Percentiles rank a stretch among this genome's conserved stretches.
Evolutionary conservation across 2,888 invertebrate genomes (phyloP).

Genomic region (Cryptus viduatorius): DNA sequence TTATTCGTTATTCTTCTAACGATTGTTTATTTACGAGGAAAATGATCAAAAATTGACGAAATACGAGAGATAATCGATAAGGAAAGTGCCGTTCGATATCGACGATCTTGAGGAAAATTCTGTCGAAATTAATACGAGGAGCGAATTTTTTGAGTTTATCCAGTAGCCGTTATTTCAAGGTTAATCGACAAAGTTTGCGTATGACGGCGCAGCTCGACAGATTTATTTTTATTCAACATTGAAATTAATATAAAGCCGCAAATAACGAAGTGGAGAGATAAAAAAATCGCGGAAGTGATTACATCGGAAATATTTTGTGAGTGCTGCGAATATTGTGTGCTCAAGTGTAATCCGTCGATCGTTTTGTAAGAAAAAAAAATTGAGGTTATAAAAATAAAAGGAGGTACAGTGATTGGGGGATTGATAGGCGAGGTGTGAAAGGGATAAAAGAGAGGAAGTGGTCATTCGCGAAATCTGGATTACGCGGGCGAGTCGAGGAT

Average conservation of each 20-base stretch:
- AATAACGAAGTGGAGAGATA: not conserved
- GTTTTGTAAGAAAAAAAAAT: slow-evolving; percentile 37
- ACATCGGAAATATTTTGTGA: slow-evolving; percentile 5
- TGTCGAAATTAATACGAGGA: not conserved
- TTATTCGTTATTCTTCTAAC: not conserved
- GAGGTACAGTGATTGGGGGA: slow-evolving; percentile 35
- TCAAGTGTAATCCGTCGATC: slow-evolving; percentile 14
- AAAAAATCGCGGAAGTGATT: not conserved
- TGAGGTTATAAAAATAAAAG: slow-evolving; percentile 5
- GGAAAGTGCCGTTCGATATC: not conserved
- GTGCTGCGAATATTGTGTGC: slow-evolving; percentile 28
- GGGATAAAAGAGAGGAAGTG: slow-evolving; percentile 42
- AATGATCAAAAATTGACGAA: not conserved
- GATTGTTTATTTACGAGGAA: not conserved
- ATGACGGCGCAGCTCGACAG: not conserved
- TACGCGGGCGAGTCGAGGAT: slow-evolving; percentile 82
- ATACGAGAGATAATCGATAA: not conserved
- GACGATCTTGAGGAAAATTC: not conserved
- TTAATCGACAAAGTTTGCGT: not conserved
- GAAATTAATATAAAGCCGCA: not conserved
- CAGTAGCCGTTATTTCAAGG: not conserved
- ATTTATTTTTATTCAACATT: no score
- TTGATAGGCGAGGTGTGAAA: slow-evolving; percentile 60
- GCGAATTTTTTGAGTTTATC: not conserved
- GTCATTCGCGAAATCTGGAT: slow-evolving; percentile 81